Percentiles rank a stretch among this genome's conserved stretches.
Conservation (phyloP, 2,888 invertebrate species). For the Fragum fragum region DNA sequence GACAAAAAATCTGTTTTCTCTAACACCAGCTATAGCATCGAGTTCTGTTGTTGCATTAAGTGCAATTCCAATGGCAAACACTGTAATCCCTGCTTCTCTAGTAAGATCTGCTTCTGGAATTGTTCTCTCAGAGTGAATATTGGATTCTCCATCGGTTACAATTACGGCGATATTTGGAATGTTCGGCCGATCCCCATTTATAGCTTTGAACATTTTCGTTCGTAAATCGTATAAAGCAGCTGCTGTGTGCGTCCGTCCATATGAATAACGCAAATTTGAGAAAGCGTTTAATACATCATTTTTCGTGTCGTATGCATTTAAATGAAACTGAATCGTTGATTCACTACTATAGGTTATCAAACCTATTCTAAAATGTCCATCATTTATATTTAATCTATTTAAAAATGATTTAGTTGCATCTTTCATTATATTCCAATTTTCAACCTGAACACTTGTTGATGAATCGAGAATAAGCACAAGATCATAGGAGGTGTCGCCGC, state of each 20-base stretch:
- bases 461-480: constrained; percentile 81
- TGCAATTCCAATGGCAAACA: constrained; percentile 77
- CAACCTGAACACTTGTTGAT: constrained; percentile 78
- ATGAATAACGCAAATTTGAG: constrained; percentile 69
- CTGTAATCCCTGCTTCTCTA: constrained; percentile 69
- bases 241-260: constrained; percentile 82
- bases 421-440: constrained; percentile 75
- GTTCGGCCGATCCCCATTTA: constrained; percentile 77
- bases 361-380: constrained; percentile 79
- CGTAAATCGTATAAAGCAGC: constrained; percentile 77
- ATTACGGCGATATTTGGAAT: constrained; percentile 79
- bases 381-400: constrained; percentile 73
- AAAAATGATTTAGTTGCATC: constrained; percentile 73
- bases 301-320: constrained; percentile 71
- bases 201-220: constrained; percentile 72
- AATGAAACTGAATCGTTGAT: constrained; percentile 75
- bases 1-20: constrained; percentile 75
- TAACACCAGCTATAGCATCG: constrained; percentile 78
- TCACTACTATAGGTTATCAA: constrained; percentile 78
- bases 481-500: constrained; percentile 72
- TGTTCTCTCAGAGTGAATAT: constrained; percentile 74
- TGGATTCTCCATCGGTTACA: constrained; percentile 83
- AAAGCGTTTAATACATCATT: constrained; percentile 73
- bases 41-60: constrained; percentile 77
- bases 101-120: constrained; percentile 76